Conservation (phyloP, 2,113 vertebrate species). For the Phainopepla nitens region DNA sequence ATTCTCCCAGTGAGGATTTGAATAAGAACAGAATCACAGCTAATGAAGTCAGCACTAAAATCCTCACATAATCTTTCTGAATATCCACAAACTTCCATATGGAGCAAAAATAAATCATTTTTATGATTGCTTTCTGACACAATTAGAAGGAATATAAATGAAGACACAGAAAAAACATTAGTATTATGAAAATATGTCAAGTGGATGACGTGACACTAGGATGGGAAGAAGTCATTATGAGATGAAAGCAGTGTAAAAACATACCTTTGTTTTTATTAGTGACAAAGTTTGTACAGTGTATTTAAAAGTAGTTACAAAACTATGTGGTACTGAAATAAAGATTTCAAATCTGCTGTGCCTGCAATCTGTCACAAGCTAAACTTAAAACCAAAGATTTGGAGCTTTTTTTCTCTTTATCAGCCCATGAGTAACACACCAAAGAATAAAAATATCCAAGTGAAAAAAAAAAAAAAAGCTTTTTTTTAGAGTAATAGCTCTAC, state of each 20-base stretch:
- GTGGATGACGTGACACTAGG: background rate
- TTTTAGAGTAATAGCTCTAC: background rate
- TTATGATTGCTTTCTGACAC: background rate
- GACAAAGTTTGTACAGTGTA: background rate
- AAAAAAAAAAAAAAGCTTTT: background rate
- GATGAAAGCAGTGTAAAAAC: background rate
- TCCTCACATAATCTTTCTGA: slow-evolving; percentile 1
- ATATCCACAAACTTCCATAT: background rate
- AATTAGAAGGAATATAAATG: background rate
- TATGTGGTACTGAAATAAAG: background rate
- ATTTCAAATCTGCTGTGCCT: background rate
- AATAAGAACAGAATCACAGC: background rate
- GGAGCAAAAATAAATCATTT: background rate
- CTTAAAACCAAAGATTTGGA: background rate
- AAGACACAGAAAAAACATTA: background rate
- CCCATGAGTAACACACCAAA: background rate
- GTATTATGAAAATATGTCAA: background rate
- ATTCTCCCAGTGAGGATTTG: background rate
- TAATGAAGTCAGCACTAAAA: slow-evolving; percentile 40
- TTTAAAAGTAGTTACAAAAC: background rate
- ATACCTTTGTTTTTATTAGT: background rate
- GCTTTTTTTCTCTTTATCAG: background rate
- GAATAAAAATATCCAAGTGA: background rate
- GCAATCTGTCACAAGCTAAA: background rate
- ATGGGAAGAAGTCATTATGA: background rate